Evolutionary conservation across 2,888 invertebrate species (phyloP).

Genomic region (Agonopterix alstromeriana): DNA sequence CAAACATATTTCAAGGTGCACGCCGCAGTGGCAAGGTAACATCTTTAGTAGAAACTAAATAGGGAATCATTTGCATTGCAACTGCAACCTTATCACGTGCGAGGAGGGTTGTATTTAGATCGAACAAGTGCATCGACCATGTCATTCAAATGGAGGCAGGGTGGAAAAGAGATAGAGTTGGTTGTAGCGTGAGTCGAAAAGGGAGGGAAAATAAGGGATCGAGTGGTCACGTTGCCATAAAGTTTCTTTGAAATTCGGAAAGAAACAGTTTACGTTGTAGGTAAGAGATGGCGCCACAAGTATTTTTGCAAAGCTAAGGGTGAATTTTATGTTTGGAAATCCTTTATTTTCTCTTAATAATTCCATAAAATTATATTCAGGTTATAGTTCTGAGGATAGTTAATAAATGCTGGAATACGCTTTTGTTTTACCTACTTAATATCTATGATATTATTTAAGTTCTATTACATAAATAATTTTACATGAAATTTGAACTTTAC

Average conservation of each 20-base stretch:
- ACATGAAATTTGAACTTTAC: no score
- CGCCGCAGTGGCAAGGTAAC: slow-evolving; percentile 42
- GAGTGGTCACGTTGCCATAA: slow-evolving; percentile 51
- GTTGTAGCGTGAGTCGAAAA: slow-evolving; percentile 27
- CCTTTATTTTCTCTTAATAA: no score
- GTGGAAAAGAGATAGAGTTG: slow-evolving; percentile 43
- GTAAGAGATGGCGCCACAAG: slow-evolving; percentile 63
- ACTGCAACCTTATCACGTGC: slow-evolving; percentile 59
- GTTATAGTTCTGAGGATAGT: no score
- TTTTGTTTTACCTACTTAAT: no score
- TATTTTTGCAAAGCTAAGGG: slow-evolving; percentile 2
- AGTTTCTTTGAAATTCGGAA: slow-evolving; percentile 43
- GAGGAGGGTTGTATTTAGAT: slow-evolving; percentile 52
- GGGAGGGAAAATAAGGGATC: slow-evolving; percentile 40
- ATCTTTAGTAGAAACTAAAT: slow-evolving; percentile 44
- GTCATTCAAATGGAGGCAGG: slow-evolving; percentile 34
- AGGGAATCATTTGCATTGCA: slow-evolving; percentile 48
- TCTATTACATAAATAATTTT: no score
- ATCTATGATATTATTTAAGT: no score
- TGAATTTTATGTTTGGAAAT: no score
- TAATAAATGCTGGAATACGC: no score
- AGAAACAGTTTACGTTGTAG: slow-evolving; percentile 35
- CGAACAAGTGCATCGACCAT: slow-evolving; percentile 31
- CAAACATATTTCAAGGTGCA: slow-evolving; percentile 61
- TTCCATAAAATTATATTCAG: no score